Percentiles rank a stretch among this genome's conserved stretches.
These are phyloP conservation scores for Luperina nickerlii DNA, from an alignment of 2,888 invertebrate genomes.

Conservation along the genomic window DNA sequence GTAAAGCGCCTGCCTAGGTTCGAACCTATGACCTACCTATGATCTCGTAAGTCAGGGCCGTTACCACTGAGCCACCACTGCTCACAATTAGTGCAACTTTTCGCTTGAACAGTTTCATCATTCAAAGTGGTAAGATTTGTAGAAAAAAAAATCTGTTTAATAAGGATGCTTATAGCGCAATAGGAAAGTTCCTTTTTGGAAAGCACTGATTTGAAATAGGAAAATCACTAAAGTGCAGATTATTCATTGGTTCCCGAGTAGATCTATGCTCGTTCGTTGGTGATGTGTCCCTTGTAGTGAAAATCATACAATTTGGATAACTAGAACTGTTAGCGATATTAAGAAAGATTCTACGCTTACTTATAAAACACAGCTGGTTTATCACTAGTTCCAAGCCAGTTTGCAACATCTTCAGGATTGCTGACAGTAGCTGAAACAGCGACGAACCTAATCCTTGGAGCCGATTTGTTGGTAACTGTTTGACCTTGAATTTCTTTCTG, in stretches of 20 bases:
- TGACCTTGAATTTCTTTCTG: conserved; percentile 75
- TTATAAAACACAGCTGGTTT: conserved; percentile 89
- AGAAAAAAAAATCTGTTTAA: background rate
- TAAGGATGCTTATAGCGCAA: background rate
- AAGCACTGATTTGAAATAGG: too few relatives aligned
- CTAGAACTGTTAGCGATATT: background rate
- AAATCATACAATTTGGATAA: background rate
- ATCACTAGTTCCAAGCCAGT: conserved; percentile 91
- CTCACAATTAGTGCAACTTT: background rate
- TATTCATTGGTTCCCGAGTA: background rate
- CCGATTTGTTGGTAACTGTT: conserved; percentile 48
- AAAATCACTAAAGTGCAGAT: background rate
- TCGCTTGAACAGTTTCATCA: background rate
- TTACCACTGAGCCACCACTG: too few relatives aligned
- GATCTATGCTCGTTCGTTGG: background rate
- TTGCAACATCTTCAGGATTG: conserved; percentile 94
- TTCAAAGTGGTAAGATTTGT: background rate
- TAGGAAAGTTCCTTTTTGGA: background rate
- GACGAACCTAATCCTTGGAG: conserved; percentile 91
- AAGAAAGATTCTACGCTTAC: conserved; percentile 72
- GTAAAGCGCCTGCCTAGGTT: too few relatives aligned
- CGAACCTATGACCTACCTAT: too few relatives aligned
- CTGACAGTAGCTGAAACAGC: conserved; percentile 95
- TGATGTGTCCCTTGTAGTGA: background rate
- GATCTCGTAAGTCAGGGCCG: too few relatives aligned